Evolutionary conservation across 2,888 invertebrate species (phyloP), one percentile per base, ranked within the genome.

Genomic region (Cephus sareptanus): DNA sequence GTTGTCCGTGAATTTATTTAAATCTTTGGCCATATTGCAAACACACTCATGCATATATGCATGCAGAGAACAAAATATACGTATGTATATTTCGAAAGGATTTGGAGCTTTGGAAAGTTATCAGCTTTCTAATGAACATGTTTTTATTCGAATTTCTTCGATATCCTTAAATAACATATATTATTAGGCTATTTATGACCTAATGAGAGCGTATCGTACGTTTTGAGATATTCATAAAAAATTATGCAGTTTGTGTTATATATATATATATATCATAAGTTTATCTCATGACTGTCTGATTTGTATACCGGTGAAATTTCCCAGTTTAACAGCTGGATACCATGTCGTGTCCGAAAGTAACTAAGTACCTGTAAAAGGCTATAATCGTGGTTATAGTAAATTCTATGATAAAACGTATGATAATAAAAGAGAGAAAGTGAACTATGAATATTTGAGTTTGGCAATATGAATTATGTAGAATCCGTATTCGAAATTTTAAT

Each of bases 91-190:
- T 33, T 71, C 31, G 71, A 71, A 71, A 71, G 31, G 71, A 71
- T 13, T 71, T 71, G 31, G 71, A 71, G 71, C 71, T 30, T 33
- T 71, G 71, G 71, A 71, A 71, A 71, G 71, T 71, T 71, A 71
- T 71, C 15, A 33, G 33, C 71, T 71, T 71, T 71, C 31, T 71
- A 71, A 71, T 15, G 71, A 31, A 71, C 11, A 15, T 33, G 9
- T 31, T 11, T 15, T 15, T 74, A 30, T n/a, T 34, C 74, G 23
- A 23, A 56, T 56, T 23, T 23, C 40, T 56, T 23, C 0, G 40
- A 9, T 6, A 56, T 56, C 23, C 23, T 23, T 56, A 56, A 56
- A 56, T 9, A 6, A 56, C 23, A 0, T 23, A 15, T 40, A 1
- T 40, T 15, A 40, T 40, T 40, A 15, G 40, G 15, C 40, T 37